phyloP scores from a whole-genome alignment of 2,888 invertebrate species.

The Dasysyrphus tricinctus region DNA sequence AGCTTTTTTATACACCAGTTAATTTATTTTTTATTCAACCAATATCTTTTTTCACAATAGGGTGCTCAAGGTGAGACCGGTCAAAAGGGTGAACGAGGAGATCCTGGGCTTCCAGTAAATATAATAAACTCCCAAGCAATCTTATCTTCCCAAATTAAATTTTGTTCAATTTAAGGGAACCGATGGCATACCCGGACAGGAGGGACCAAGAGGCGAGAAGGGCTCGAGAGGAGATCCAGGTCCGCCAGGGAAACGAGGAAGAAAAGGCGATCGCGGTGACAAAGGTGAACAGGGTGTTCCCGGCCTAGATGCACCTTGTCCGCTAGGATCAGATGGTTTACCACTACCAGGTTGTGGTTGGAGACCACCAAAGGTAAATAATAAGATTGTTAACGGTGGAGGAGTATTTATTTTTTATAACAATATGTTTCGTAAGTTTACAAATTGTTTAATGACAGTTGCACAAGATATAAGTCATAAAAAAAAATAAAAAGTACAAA shows the following conservation, averaged over 20 bases:
- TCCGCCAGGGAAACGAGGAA: conserved; percentile 93
- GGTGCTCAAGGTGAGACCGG: conserved; percentile 97
- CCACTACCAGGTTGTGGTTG: conserved; percentile 98
- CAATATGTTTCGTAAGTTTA: background rate
- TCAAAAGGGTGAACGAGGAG: conserved; percentile 95
- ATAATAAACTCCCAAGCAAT: conserved; percentile 45
- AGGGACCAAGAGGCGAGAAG: conserved; percentile 96
- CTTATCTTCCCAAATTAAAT: conserved; percentile 63
- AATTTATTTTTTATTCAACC: background rate
- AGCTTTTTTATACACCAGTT: background rate
- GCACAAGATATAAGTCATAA: conserved; percentile 16
- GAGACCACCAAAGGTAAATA: conserved; percentile 92
- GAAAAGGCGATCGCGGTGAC: conserved; percentile 95
- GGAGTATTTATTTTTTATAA: background rate
- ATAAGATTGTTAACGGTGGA: conserved; percentile 5
- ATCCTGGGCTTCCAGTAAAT: conserved; percentile 96
- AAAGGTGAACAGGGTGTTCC: conserved; percentile 98
- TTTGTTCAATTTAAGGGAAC: conserved; percentile 87
- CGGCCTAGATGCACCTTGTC: conserved; percentile 99
- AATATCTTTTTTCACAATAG: conserved; percentile 83
- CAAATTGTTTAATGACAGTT: conserved; percentile 7
- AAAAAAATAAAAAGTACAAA: background rate
- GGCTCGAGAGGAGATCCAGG: conserved; percentile 92
- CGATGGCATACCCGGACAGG: conserved; percentile 96
- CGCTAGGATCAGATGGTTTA: conserved; percentile 96